Percentiles rank a stretch among this genome's conserved stretches.
Evolutionary conservation across 2,797 vertebrate species (phyloP).

Genomic region (Telmatherina bonti): DNA sequence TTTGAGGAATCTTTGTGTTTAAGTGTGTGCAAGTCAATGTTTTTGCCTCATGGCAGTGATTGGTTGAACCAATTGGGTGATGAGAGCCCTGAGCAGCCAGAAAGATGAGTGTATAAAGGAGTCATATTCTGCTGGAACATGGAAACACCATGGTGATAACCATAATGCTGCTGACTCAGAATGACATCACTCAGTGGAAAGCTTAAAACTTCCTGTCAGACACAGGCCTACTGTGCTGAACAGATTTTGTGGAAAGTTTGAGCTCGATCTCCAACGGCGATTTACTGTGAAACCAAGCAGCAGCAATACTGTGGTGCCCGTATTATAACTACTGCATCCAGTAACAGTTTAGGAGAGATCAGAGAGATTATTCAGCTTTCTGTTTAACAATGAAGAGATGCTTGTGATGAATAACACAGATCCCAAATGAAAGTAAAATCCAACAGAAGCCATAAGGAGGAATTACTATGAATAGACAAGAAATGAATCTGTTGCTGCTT

Average conservation of each 20-base stretch:
- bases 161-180: conserved; percentile 73
- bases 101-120: conserved; percentile 33
- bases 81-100: conserved; percentile 16
- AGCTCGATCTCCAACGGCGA: conserved; percentile 18
- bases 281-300: neutral
- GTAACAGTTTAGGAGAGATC: conserved; percentile 5
- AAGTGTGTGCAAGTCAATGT: no score
- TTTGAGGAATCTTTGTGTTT: no score
- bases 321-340: neutral
- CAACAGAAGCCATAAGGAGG: conserved; percentile 7
- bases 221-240: conserved; percentile 58
- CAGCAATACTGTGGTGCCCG: conserved; percentile 5
- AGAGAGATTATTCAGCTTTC: conserved; percentile 9
- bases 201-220: conserved; percentile 56
- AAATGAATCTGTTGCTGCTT: conserved; percentile 6
- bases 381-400: neutral
- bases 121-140: conserved; percentile 35
- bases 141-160: conserved; percentile 57
- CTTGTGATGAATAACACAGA: conserved; percentile 36
- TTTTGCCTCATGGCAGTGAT: neutral
- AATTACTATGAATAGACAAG: conserved; percentile 17
- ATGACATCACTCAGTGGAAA: conserved; percentile 74
- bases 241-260: conserved; percentile 50
- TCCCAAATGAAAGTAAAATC: conserved; percentile 27
- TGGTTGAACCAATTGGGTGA: neutral